These are phyloP conservation scores for Prosopocoilus inquinatus DNA, from an alignment of 2,888 invertebrate genomes.

Conservation along the genomic window DNA sequence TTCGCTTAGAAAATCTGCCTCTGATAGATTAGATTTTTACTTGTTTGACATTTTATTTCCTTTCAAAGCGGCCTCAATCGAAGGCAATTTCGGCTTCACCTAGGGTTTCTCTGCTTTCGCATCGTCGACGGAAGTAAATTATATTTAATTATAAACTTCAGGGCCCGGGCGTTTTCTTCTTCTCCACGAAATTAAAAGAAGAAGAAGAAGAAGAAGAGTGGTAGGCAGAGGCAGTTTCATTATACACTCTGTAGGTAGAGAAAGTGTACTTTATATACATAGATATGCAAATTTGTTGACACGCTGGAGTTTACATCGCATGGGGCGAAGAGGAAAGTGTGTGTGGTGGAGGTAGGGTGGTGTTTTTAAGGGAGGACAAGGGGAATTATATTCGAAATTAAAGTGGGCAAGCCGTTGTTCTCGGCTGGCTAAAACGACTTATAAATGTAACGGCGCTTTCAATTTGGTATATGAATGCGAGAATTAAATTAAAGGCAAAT, in stretches of 20 bases:
- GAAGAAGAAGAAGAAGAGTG: no score
- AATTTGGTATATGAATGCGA: conserved; percentile 39
- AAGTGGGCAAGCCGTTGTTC: conserved; percentile 31
- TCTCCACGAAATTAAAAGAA: not conserved
- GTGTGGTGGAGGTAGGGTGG: no score
- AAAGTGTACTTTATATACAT: conserved; percentile 36
- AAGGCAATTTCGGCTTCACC: conserved; percentile 25
- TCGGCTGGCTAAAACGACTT: conserved; percentile 25
- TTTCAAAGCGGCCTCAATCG: conserved; percentile 30
- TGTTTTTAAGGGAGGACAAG: not conserved
- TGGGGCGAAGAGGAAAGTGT: not conserved
- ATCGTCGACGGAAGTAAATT: not conserved
- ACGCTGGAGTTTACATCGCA: conserved; percentile 7
- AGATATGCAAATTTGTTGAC: conserved; percentile 37
- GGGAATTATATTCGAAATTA: conserved; percentile 25
- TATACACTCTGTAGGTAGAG: not conserved
- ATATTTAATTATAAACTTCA: not conserved
- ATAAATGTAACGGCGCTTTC: conserved; percentile 38
- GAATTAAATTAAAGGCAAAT: conserved; percentile 43
- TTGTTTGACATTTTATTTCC: conserved; percentile 35
- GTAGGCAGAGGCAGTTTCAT: not conserved
- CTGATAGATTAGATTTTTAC: conserved; percentile 34
- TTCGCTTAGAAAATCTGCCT: conserved; percentile 26
- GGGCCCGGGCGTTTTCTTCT: not conserved
- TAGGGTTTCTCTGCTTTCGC: conserved; percentile 8